These are phyloP conservation scores for Pterocles gutturalis DNA, from an alignment of 2,113 vertebrate species.

Conservation along the genomic window DNA sequence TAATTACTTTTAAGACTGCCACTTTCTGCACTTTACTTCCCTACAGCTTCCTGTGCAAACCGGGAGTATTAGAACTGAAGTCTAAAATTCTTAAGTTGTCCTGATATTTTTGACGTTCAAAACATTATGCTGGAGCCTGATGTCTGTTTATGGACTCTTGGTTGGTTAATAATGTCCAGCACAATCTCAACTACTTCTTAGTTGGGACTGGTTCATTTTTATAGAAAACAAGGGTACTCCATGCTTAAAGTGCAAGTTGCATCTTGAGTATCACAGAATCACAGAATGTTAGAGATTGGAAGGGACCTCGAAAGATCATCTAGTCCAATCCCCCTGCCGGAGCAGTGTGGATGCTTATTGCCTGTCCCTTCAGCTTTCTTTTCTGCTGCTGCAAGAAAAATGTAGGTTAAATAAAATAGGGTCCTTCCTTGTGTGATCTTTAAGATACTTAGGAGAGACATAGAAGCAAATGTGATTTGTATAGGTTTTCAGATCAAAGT, in stretches of 20 bases:
- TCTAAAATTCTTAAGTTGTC: not conserved
- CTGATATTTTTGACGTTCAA: not conserved
- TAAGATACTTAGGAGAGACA: not conserved
- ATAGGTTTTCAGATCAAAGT: not conserved
- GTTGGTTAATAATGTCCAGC: not conserved
- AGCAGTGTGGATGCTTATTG: not conserved
- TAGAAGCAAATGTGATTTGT: not conserved
- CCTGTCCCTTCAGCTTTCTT: not conserved
- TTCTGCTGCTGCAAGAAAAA: not conserved
- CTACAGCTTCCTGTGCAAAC: not conserved
- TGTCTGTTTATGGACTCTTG: not conserved
- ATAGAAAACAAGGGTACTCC: not conserved
- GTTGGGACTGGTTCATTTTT: not conserved
- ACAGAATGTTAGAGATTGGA: too few species aligned
- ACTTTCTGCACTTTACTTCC: not conserved
- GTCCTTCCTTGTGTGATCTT: not conserved
- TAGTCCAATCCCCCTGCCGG: too few species aligned
- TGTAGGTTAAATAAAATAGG: not conserved
- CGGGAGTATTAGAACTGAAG: too few species aligned
- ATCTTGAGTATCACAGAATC: not conserved
- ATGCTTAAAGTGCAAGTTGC: not conserved
- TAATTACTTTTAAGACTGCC: not conserved
- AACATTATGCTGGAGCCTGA: not conserved
- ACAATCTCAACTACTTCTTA: not conserved
- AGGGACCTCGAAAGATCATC: too few species aligned